These are phyloP conservation scores for Chironomus tepperi DNA, from an alignment of 1,140 invertebrate species.

Conservation along the genomic window DNA sequence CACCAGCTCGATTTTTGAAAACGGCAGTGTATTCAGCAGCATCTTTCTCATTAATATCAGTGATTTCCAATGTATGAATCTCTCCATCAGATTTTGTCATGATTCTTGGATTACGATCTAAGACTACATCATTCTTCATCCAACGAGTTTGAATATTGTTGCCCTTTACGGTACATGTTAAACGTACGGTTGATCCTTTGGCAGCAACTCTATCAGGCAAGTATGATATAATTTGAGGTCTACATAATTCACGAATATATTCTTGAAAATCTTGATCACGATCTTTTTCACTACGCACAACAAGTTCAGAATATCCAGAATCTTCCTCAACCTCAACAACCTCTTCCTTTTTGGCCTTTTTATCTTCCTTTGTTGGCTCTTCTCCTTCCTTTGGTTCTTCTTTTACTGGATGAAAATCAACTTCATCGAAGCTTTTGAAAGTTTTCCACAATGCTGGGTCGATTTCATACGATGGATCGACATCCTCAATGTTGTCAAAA, in stretches of 20 bases:
- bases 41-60: slow-evolving; percentile 47
- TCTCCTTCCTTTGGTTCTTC: not conserved
- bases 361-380: not conserved
- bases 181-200: slow-evolving; percentile 61
- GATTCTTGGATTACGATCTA: slow-evolving; percentile 35
- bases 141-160: slow-evolving; percentile 70
- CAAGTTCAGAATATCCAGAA: slow-evolving; percentile 17
- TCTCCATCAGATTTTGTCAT: slow-evolving; percentile 48
- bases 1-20: slow-evolving; percentile 37
- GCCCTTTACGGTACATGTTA: slow-evolving; percentile 78
- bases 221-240: slow-evolving; percentile 58
- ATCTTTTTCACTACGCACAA: not conserved
- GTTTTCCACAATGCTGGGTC: not conserved
- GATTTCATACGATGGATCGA: slow-evolving; percentile 12
- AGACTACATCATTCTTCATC: slow-evolving; percentile 62
- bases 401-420: not conserved
- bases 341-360: not conserved
- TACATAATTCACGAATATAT: not conserved
- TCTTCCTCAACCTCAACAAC: not conserved
- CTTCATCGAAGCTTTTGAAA: not conserved
- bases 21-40: slow-evolving; percentile 46
- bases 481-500: not conserved
- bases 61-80: slow-evolving; percentile 51
- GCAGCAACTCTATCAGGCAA: slow-evolving; percentile 67
- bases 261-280: slow-evolving; percentile 17